Evolutionary conservation across 2,113 vertebrate species (phyloP).

Genomic region (Proteles cristata): DNA sequence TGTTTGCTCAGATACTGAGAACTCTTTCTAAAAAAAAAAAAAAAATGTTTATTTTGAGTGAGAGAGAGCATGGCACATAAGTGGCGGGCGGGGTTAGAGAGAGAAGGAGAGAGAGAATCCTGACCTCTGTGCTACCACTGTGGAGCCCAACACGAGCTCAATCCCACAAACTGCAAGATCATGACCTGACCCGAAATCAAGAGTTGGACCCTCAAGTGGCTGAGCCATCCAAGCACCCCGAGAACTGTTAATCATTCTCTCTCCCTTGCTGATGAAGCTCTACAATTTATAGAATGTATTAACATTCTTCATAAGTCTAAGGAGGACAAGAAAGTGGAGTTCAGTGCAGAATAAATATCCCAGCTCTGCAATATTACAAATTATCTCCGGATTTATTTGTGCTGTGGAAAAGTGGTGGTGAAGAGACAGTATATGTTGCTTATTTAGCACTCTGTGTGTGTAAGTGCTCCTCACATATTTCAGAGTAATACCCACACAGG

Average conservation of each 20-base stretch:
- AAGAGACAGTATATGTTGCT: conserved; percentile 30
- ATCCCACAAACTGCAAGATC: too few species aligned
- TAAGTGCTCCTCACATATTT: background rate
- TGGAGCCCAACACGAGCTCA: too few species aligned
- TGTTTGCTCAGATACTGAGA: background rate
- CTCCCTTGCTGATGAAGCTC: conserved; percentile 36
- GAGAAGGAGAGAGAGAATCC: too few species aligned
- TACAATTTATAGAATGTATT: conserved; percentile 58
- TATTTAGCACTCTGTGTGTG: background rate
- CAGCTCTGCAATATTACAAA: conserved; percentile 57
- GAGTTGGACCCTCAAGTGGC: too few species aligned
- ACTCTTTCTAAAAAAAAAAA: background rate
- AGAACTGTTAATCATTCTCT: conserved; percentile 15
- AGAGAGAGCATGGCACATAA: too few species aligned
- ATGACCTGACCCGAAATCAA: too few species aligned
- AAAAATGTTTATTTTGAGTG: too few species aligned
- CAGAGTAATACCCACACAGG: background rate
- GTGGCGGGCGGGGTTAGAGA: too few species aligned
- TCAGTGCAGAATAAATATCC: conserved; percentile 57
- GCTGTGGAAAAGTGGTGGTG: background rate
- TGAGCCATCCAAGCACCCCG: too few species aligned
- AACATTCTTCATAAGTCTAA: conserved; percentile 59
- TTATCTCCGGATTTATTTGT: conserved; percentile 55
- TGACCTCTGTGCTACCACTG: too few species aligned
- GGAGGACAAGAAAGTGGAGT: conserved; percentile 39